Conservation (phyloP, 2,888 invertebrate genomes). For the Pardosa pseudoannulata region DNA sequence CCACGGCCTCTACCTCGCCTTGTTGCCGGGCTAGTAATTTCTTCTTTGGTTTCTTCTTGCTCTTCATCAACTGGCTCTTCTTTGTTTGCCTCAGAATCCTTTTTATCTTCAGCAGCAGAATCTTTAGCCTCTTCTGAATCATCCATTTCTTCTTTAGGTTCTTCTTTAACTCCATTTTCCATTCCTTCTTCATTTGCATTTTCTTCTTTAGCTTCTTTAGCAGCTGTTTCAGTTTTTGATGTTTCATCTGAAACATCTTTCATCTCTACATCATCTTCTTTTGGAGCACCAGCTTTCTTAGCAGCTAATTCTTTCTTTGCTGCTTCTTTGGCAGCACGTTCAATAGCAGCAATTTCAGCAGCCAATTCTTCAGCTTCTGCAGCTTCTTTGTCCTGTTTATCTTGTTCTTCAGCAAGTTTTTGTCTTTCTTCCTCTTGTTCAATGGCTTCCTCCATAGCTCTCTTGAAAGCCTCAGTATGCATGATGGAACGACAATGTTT, state of each 20-base stretch:
- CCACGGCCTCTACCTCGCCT: constrained; percentile 64
- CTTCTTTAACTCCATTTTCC: constrained; percentile 57
- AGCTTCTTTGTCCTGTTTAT: constrained; percentile 61
- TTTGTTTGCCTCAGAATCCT: constrained; percentile 36
- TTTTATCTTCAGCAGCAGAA: constrained; percentile 43
- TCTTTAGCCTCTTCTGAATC: constrained; percentile 46
- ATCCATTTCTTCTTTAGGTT: constrained; percentile 30
- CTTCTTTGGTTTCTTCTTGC: constrained; percentile 49
- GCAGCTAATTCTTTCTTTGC: constrained; percentile 52
- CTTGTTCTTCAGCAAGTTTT: constrained; percentile 65
- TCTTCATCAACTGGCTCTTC: constrained; percentile 62
- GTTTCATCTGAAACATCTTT: constrained; percentile 50
- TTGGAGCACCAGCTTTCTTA: constrained; percentile 41
- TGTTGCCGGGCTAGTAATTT: constrained; percentile 49
- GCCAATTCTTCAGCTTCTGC: constrained; percentile 57
- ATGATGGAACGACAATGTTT: constrained; percentile 69
- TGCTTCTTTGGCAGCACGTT: constrained; percentile 58
- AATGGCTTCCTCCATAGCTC: constrained; percentile 65
- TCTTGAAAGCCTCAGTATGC: constrained; percentile 63
- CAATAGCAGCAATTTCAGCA: constrained; percentile 63
- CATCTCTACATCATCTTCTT: constrained; percentile 57
- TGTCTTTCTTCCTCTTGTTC: constrained; percentile 72
- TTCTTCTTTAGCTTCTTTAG: constrained; percentile 34
- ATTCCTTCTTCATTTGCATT: constrained; percentile 19
- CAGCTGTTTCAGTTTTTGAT: not conserved